phyloP scores from a whole-genome alignment of 2,888 invertebrate genomes.

The Ecdyonurus torrentis region DNA sequence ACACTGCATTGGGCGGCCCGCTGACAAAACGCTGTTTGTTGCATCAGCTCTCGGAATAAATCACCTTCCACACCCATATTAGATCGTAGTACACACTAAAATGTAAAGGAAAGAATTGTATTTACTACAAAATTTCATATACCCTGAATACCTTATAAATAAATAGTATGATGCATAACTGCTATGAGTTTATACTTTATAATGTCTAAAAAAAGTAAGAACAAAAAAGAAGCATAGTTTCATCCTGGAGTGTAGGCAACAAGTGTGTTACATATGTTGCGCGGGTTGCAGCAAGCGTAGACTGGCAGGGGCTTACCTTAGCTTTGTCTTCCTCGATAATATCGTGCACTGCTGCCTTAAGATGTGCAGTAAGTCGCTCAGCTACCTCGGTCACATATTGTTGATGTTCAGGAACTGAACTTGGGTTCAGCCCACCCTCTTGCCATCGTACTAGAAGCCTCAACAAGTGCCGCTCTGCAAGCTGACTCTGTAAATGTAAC shows the following conservation, averaged over 20 bases:
- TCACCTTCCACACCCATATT: slow-evolving; percentile 41
- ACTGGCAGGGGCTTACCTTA: slow-evolving; percentile 19
- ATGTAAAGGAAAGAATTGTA: too few species aligned
- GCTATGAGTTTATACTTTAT: too few species aligned
- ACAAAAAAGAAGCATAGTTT: too few species aligned
- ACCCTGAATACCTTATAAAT: too few species aligned
- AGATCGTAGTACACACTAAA: slow-evolving; percentile 31
- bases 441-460: slow-evolving; percentile 31
- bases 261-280: too few species aligned
- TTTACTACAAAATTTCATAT: too few species aligned
- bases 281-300: too few species aligned
- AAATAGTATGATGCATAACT: too few species aligned
- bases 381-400: slow-evolving; percentile 46
- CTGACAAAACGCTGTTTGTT: slow-evolving; percentile 55
- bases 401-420: slow-evolving; percentile 34
- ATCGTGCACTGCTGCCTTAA: slow-evolving; percentile 48
- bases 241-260: too few species aligned
- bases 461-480: slow-evolving; percentile 55
- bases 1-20: slow-evolving; percentile 50
- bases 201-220: too few species aligned
- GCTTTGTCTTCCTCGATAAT: slow-evolving; percentile 49
- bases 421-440: slow-evolving; percentile 24
- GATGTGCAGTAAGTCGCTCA: slow-evolving; percentile 45
- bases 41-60: slow-evolving; percentile 47
- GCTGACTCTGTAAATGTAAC: slow-evolving; percentile 46